A percentile compares a stretch with the other conserved stretches of the same genome.
Evolutionary conservation across 2,888 invertebrate genomes (phyloP).

Genomic region (Papilio gigon): DNA sequence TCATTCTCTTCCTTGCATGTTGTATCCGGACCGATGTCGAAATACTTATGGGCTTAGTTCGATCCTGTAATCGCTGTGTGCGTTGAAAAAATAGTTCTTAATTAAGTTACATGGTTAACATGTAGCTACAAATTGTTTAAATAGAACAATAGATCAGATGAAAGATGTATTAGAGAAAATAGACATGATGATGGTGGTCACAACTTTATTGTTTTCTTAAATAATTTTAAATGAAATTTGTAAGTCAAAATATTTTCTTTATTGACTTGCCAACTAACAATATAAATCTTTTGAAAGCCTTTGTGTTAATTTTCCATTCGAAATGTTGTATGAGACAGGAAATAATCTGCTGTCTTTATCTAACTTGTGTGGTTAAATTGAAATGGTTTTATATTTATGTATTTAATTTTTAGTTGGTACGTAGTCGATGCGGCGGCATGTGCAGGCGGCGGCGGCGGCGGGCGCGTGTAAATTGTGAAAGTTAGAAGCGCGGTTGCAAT

Average conservation of each 20-base stretch:
- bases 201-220: no score
- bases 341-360: neutral
- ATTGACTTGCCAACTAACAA: no score
- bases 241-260: no score
- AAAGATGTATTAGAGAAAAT: no score
- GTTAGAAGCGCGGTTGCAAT: conserved; percentile 74
- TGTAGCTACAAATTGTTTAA: no score
- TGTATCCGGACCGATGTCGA: conserved; percentile 7
- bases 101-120: no score
- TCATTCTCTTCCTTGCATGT: conserved; percentile 23
- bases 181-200: no score
- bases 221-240: no score
- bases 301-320: neutral
- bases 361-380: neutral
- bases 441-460: conserved; percentile 42
- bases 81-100: neutral
- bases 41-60: conserved; percentile 4
- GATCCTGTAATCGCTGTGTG: neutral
- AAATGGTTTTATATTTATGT: conserved; percentile 20
- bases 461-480: conserved; percentile 72
- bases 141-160: no score
- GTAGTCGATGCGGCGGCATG: conserved; percentile 36
- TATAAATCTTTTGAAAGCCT: neutral
- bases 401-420: conserved; percentile 30
- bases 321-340: neutral